Conservation (phyloP, 1,140 invertebrate genomes). For the Andricus grossulariae region DNA sequence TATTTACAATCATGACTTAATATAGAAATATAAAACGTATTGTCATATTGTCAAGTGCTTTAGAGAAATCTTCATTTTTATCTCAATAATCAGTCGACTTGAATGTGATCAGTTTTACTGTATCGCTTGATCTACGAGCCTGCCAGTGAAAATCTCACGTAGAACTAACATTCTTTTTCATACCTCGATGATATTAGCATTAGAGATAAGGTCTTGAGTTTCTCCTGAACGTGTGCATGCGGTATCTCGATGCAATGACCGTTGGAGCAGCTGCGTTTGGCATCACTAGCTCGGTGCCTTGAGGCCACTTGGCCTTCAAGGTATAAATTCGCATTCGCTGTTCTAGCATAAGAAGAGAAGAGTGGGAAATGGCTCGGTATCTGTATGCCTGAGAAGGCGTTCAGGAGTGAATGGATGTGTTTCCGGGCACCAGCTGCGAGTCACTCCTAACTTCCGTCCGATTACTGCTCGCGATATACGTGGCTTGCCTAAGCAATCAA, state of each 20-base stretch:
- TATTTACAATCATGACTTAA: too few relatives aligned
- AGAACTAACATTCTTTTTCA: too few relatives aligned
- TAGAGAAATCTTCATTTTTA: too few relatives aligned
- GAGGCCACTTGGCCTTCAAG: slow-evolving; percentile 38
- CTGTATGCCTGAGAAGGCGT: slow-evolving; percentile 41
- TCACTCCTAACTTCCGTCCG: slow-evolving; percentile 63
- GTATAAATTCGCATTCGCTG: slow-evolving; percentile 42
- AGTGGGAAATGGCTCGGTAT: slow-evolving; percentile 31
- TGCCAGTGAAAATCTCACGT: too few relatives aligned
- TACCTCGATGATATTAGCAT: too few relatives aligned
- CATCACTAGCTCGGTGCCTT: slow-evolving; percentile 40
- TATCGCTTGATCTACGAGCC: too few relatives aligned
- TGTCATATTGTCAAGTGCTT: too few relatives aligned
- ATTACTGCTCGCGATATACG: slow-evolving; percentile 61
- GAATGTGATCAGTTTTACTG: too few relatives aligned
- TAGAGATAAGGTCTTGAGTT: too few relatives aligned
- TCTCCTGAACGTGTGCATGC: background rate
- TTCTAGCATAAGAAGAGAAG: slow-evolving; percentile 24
- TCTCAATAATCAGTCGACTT: too few relatives aligned
- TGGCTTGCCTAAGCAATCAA: slow-evolving; percentile 55
- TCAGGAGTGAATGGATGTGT: slow-evolving; percentile 53
- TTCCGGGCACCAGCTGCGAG: slow-evolving; percentile 67
- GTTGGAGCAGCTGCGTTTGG: slow-evolving; percentile 55
- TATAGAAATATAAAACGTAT: too few relatives aligned
- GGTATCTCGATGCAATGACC: slow-evolving; percentile 34